Base-by-base conservation (phyloP, 1,140 invertebrate genomes). In the Camponotus floridanus region DNA sequence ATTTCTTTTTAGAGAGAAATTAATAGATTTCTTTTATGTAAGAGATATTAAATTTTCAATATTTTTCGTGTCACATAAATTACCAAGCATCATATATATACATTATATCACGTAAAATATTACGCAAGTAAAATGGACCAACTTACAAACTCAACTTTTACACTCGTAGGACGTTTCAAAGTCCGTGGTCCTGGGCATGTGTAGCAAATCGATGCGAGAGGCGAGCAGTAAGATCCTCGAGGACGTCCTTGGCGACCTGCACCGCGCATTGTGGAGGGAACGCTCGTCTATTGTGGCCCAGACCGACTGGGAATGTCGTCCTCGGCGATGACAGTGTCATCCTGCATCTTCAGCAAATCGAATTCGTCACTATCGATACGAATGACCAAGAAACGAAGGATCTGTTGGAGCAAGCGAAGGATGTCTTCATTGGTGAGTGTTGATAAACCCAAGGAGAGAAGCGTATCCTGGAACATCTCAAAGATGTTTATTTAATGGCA, bases 111-210 rank as follows among this genome's bases (percentile, higher is more conserved):
- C 59, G 11, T 18, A 51, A 33, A 67, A 21, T 39, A 31, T 26
- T 26, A 39, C 3, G 1, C 33, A 18, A 68, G 21, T 26, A 70
- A 51, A 51, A 3, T 11, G 9, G 4, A 13, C 36, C 26, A 6
- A 45, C 2, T n/a, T 33, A 36, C 7, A 3, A 55, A 15, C 2
- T 51, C 3, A n/a, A 83, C 74, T 73, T 74, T 67, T 4, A 42
- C 15, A 71, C 42, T 79, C 70, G 55, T 67, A 95, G 95, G 55
- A 91, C 91, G 3, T 95, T 95, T 71, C 92, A 94, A 45, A 95
- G 93, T 73, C 94, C 94, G 0, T 95, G 95, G 95, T 95, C 95
- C 6, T 95, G 95, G 95, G 91, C 92, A 0, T 95, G 95, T 71
- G 93, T 94, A 3, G 87, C 92, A 1, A 93, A 92, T 18, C 88